Evolutionary conservation across 2,888 invertebrate species (phyloP), one percentile per base, ranked within the genome.

Genomic region (Dryocosmus kuriphilus): DNA sequence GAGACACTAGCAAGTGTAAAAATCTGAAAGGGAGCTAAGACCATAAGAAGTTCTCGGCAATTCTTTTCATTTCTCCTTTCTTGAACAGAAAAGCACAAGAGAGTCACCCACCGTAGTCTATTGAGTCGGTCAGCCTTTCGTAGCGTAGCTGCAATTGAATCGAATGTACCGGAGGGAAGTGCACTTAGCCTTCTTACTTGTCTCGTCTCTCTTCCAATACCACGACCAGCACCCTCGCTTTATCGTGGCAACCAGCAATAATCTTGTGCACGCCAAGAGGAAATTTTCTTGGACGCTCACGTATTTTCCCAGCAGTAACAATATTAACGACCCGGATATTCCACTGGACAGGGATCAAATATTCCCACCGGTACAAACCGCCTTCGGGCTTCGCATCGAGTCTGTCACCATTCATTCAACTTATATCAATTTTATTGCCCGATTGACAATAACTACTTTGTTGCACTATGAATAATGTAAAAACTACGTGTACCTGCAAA

Each of bases 121-220:
- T 82, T 80, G 79, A 82, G 79, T 81, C 83, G 86, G 82, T 81
- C 85, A 83, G 86, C 79, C 79, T 83, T 79, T 84, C 80, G 79
- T 74, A 79, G 83, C 80, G 79, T 74, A 79, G 83, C 80, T 83
- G 85, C 86, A 86, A 88, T 88, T 86, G 87, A 88, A 88, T 88
- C 86, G 86, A 87, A 87, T 83, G 83, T 83, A 85, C 80, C 81
- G 81, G 78, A 79, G 83, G 82, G 83, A 86, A 86, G 85, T 85
- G 85, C 87, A 86, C 86, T 89, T 87, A 87, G 79, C 83, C 83
- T 81, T 85, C 83, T 78, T 76, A 77, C 77, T 79, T 84, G 83
- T 83, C 85, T 86, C 84, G 80, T 84, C 81, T 81, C 79, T 77
- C 76, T 83, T 83, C 83, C 77, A 46, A 78, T 74, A 16, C 67